Conservation (phyloP, 2,113 vertebrate species). For the Poicephalus meyeri region DNA sequence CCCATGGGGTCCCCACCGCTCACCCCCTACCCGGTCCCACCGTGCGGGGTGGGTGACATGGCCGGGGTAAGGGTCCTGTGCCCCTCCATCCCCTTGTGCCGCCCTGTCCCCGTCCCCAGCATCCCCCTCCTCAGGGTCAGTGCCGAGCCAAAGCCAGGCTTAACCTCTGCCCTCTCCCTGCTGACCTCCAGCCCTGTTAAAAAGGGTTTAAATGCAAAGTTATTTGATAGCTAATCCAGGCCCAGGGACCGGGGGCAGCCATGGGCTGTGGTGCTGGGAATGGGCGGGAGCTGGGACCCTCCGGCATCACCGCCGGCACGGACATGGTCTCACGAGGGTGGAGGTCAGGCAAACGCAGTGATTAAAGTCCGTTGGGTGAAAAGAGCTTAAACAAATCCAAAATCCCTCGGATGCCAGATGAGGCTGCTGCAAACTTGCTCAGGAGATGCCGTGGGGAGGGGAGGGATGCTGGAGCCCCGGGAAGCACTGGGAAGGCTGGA, state of each 20-base stretch:
- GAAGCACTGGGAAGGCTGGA: background rate
- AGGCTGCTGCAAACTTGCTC: background rate
- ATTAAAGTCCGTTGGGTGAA: conserved; percentile 67
- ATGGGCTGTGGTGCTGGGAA: conserved; percentile 38
- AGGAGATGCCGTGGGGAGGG: background rate
- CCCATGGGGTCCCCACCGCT: accelerated
- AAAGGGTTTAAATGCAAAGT: conserved; percentile 55
- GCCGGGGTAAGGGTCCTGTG: background rate
- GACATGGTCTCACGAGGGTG: background rate
- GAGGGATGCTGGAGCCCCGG: accelerated
- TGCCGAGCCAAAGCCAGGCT: background rate
- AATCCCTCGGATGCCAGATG: conserved; percentile 64
- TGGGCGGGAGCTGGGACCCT: background rate
- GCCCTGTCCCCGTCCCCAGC: background rate
- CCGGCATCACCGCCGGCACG: background rate
- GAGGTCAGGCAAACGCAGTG: conserved; percentile 62
- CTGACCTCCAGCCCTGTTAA: conserved; percentile 28
- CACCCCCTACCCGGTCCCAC: accelerated
- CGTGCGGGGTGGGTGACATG: background rate
- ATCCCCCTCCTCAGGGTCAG: background rate
- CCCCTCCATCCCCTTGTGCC: background rate
- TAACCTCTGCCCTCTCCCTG: conserved; percentile 27
- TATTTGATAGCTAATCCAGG: conserved; percentile 53
- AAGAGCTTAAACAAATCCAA: conserved; percentile 75
- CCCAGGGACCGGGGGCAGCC: background rate